Evolutionary conservation across 1,140 invertebrate species (phyloP), one percentile per base, ranked within the genome.

Genomic region (Drosophila paulistorum): DNA sequence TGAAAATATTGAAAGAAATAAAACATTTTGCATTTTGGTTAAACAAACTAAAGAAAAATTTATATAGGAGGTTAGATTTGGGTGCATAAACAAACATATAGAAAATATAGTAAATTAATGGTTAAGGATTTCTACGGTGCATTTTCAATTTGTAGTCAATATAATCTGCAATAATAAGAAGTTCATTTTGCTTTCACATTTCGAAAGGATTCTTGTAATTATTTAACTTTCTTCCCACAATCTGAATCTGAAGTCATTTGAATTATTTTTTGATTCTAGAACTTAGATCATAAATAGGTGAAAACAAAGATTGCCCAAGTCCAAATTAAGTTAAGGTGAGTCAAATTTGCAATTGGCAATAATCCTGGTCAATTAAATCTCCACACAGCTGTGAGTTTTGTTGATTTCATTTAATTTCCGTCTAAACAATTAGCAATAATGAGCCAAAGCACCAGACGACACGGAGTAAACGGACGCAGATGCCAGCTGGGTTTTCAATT

Each of bases 401-500:
- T 30, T 17, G 17, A 17, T 35, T 48, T 48, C 1, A 48, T 48
- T 51, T 23, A n/a, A 51, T 51, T 51, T 51, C 20, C 45, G 45
- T 51, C 14, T 51, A 51, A 11, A 7, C 17, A 9, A 51, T 23
- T 23, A 51, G 10, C 7, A 23, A 51, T 51, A 51, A 11, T 3
- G 45, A 3, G 9, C 10, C 17, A 51, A 20, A n/a, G 1, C 17
- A 23, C 9, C 6, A 51, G 45, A 51, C 45, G 45, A 7, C 45
- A 37, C 7, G 30, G 6, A 30, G 30, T 30, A 30, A 30, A 30
- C 30, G 6, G 30, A 30, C 30, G 3, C 30, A 30, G 30, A 30
- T 30, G 30, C 30, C 35, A 51, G 45, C 20, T 51, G 45, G 45
- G 17, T 51, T 51, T 51, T 20, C 9, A 48, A 48, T 48, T 48